These are phyloP conservation scores for Malurus elegans DNA, from an alignment of 2,113 vertebrate genomes.

Conservation along the genomic window DNA sequence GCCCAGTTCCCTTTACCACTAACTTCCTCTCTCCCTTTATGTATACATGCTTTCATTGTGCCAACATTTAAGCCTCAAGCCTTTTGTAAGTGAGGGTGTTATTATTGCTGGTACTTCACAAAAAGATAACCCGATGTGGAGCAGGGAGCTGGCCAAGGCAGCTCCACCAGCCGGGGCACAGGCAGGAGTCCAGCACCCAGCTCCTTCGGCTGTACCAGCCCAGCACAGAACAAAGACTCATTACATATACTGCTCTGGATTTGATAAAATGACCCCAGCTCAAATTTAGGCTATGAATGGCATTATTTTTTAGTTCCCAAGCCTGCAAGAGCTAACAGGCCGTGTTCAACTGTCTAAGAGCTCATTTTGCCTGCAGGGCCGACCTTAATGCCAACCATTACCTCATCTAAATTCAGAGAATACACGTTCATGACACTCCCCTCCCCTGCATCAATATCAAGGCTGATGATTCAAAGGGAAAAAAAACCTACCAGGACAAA, in stretches of 20 bases:
- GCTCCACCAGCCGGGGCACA: background rate
- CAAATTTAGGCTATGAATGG: constrained; percentile 10
- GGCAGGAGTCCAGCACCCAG: background rate
- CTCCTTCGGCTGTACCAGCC: background rate
- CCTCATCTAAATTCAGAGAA: constrained; percentile 47
- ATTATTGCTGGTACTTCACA: background rate
- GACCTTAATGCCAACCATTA: constrained; percentile 38
- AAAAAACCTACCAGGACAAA: background rate
- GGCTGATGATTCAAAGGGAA: background rate
- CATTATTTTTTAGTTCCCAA: background rate
- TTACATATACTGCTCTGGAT: constrained; percentile 1
- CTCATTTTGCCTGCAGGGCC: constrained; percentile 1
- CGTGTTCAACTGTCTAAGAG: constrained; percentile 23
- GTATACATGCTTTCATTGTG: background rate
- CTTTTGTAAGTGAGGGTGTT: background rate
- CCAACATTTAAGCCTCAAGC: background rate
- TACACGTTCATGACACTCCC: background rate
- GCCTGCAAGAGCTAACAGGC: constrained; percentile 21
- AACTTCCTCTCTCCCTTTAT: background rate
- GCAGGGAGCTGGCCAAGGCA: background rate
- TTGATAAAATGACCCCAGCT: background rate
- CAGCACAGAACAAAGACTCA: background rate
- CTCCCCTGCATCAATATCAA: background rate
- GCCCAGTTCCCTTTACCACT: background rate
- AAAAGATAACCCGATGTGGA: background rate